These are phyloP conservation scores for Procambarus clarkii DNA, from an alignment of 1,140 invertebrate species.

Conservation along the genomic window DNA sequence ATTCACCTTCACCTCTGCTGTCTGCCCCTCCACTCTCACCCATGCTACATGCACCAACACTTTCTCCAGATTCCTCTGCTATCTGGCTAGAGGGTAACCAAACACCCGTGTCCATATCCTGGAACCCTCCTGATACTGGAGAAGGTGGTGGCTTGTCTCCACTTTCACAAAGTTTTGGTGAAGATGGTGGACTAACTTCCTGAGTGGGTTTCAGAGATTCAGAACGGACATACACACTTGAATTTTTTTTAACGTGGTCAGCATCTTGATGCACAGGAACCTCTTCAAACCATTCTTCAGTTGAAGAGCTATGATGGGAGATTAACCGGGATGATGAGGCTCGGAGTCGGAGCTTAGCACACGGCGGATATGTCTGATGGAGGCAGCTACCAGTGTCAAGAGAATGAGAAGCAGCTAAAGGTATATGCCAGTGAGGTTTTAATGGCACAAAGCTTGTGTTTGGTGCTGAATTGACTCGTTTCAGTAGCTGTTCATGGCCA, in stretches of 20 bases:
- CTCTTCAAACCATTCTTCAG: slow-evolving; percentile 76
- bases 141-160: slow-evolving; percentile 23
- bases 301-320: slow-evolving; percentile 75
- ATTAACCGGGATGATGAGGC: slow-evolving; percentile 71
- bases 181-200: slow-evolving; percentile 19
- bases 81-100: slow-evolving; percentile 17
- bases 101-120: slow-evolving; percentile 1
- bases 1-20: slow-evolving; percentile 28
- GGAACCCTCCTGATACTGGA: slow-evolving; percentile 24
- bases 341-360: slow-evolving; percentile 42
- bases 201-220: not conserved
- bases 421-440: slow-evolving; percentile 25
- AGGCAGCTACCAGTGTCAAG: slow-evolving; percentile 44
- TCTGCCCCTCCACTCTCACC: slow-evolving; percentile 46
- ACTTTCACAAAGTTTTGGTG: slow-evolving; percentile 8
- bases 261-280: slow-evolving; percentile 52
- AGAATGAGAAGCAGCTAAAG: slow-evolving; percentile 50
- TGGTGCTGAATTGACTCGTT: slow-evolving; percentile 60
- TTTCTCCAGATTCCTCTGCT: slow-evolving; percentile 45
- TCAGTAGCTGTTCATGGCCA: slow-evolving; percentile 41
- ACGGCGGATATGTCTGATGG: slow-evolving; percentile 43
- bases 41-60: slow-evolving; percentile 32
- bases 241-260: slow-evolving; percentile 9
- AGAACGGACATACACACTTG: not conserved
- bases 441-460: slow-evolving; percentile 21